Percentiles rank a stretch among this genome's conserved stretches.
These are phyloP conservation scores for Ailurus styani DNA, from an alignment of 2,113 vertebrate genomes.

Conservation along the genomic window DNA sequence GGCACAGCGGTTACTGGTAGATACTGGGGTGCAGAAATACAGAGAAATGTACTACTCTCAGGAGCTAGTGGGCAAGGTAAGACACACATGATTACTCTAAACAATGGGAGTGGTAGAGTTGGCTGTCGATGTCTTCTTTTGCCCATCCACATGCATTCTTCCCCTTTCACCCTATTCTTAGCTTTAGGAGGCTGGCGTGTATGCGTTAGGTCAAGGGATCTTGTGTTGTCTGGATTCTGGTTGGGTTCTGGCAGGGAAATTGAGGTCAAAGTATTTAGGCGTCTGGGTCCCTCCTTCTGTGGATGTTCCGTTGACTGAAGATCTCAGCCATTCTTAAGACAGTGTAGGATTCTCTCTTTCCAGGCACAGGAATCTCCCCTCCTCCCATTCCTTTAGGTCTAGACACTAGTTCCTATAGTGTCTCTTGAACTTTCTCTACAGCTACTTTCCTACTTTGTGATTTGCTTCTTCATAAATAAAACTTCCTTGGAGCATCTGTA, in stretches of 20 bases:
- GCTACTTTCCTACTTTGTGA: too few relatives aligned
- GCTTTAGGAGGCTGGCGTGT: not conserved
- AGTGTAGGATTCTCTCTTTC: not conserved
- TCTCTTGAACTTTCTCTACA: not conserved
- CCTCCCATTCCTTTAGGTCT: not conserved
- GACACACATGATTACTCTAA: too few relatives aligned
- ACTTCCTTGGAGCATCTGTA: not conserved
- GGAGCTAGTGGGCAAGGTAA: not conserved
- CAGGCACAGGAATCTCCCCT: not conserved
- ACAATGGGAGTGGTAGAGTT: not conserved
- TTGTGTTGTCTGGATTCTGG: not conserved
- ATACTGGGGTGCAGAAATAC: not conserved
- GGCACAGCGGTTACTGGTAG: fast-evolving
- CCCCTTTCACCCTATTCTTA: not conserved
- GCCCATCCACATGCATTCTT: too few relatives aligned
- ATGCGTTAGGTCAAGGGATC: too few relatives aligned
- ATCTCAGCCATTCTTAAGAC: not conserved
- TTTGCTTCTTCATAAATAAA: not conserved
- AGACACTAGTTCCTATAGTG: not conserved
- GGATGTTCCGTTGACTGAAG: not conserved
- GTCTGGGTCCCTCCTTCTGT: not conserved
- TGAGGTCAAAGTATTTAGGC: not conserved
- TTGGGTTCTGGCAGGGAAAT: not conserved
- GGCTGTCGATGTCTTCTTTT: not conserved
- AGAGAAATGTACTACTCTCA: fast-evolving